These are phyloP conservation scores for Tanypteryx hageni DNA, from an alignment of 2,888 invertebrate species.

Conservation along the genomic window DNA sequence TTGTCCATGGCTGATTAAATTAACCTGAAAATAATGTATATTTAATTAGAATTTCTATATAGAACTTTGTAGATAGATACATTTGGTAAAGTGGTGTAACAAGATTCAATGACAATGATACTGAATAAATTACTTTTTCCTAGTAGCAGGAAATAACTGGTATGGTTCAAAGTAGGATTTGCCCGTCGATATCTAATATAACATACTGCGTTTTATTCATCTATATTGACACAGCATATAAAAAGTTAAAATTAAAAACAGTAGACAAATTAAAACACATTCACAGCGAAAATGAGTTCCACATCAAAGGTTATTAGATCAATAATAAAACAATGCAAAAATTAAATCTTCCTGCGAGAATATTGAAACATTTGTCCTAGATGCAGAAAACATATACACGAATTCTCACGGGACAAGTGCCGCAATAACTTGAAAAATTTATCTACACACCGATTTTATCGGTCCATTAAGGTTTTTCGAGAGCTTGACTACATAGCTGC, in stretches of 20 bases:
- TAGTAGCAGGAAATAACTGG: not conserved
- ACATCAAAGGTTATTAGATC: not conserved
- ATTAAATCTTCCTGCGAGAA: constrained; percentile 37
- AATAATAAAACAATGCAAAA: constrained; percentile 3
- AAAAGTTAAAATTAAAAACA: not conserved
- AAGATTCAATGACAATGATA: not conserved
- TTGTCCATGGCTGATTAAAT: not conserved
- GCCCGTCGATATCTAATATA: not conserved
- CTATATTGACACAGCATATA: not conserved
- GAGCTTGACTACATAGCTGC: constrained; percentile 52
- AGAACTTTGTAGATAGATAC: not conserved
- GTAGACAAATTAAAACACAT: not conserved
- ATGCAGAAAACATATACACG: not conserved
- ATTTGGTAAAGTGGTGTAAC: not conserved
- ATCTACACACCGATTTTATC: constrained; percentile 64
- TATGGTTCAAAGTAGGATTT: not conserved
- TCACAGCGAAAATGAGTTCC: not conserved
- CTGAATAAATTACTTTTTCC: constrained; percentile 14
- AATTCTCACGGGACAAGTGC: not conserved
- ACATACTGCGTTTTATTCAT: not conserved
- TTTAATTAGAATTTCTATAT: not conserved
- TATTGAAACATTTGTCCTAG: constrained; percentile 13
- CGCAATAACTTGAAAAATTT: constrained; percentile 48
- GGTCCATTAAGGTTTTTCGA: constrained; percentile 19
- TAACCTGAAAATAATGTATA: constrained; percentile 1